Evolutionary conservation across 2,113 vertebrate genomes (phyloP).

Genomic region (Chloropsis hardwickii): DNA sequence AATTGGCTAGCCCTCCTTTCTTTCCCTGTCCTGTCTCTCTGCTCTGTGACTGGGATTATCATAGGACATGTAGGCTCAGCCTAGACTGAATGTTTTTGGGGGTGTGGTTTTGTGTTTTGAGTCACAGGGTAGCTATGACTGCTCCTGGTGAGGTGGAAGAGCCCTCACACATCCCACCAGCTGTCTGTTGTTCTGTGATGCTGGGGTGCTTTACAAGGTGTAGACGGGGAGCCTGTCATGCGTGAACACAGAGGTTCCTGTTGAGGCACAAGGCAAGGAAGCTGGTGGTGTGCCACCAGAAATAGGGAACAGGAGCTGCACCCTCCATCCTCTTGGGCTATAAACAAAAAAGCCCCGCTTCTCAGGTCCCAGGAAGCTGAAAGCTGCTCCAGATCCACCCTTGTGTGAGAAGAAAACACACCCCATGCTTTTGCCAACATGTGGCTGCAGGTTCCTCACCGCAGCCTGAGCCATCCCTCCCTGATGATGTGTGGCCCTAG

Average conservation of each 20-base stretch:
- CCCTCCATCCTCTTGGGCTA: background rate
- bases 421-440: background rate
- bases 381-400: slow-evolving; percentile 2
- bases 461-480: background rate
- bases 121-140: background rate
- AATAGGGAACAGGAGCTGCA: background rate
- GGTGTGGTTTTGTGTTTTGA: background rate
- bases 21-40: background rate
- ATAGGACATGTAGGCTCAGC: background rate
- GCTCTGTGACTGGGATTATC: background rate
- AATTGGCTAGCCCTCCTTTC: background rate
- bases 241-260: background rate
- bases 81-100: background rate
- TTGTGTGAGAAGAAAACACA: background rate
- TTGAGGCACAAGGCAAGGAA: background rate
- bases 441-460: slow-evolving; percentile 8
- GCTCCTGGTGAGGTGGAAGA: background rate
- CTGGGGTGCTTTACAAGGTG: background rate
- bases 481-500: background rate
- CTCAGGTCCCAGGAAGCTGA: background rate
- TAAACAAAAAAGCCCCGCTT: background rate
- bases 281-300: background rate
- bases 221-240: background rate
- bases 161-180: background rate
- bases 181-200: background rate